Evolutionary conservation across 37 sponge, comb jelly and placozoan species (phyloP).

Genomic region (Eunapius fragilis): DNA sequence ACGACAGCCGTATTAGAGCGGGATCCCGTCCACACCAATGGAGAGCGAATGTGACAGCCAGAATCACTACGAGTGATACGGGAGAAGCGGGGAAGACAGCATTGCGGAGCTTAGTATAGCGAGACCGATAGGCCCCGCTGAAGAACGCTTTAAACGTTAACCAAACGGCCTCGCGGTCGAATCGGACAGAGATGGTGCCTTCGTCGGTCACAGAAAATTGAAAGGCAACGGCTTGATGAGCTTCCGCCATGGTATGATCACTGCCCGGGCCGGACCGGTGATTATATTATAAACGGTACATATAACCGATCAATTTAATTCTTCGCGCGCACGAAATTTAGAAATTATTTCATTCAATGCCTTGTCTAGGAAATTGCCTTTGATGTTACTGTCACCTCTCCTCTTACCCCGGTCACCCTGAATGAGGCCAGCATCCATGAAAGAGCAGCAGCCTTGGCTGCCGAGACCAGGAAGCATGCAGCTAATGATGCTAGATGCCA

Average conservation of each 20-base stretch:
- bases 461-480: no score
- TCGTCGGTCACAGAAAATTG: slow-evolving; percentile 94
- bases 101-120: slow-evolving; percentile 29
- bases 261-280: no score
- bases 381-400: no score
- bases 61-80: slow-evolving; percentile 61
- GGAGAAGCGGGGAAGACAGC: slow-evolving; percentile 82
- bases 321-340: no score
- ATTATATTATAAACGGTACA: no score
- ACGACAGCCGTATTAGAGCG: background rate
- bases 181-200: slow-evolving; percentile 60
- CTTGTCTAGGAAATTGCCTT: no score
- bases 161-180: slow-evolving; percentile 54
- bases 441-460: no score
- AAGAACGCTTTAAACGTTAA: slow-evolving; percentile 5
- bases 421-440: no score
- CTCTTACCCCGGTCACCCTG: no score
- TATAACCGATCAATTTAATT: no score
- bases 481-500: no score
- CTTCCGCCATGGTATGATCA: slow-evolving; percentile 90
- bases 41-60: slow-evolving; percentile 11
- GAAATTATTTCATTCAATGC: no score
- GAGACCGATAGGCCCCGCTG: slow-evolving; percentile 2
- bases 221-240: slow-evolving; percentile 95
- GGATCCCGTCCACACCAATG: slow-evolving; percentile 38